A percentile compares a stretch with the other conserved stretches of the same genome.
Conservation (phyloP, 2,888 invertebrate species). For the Ditula angustiorana region DNA sequence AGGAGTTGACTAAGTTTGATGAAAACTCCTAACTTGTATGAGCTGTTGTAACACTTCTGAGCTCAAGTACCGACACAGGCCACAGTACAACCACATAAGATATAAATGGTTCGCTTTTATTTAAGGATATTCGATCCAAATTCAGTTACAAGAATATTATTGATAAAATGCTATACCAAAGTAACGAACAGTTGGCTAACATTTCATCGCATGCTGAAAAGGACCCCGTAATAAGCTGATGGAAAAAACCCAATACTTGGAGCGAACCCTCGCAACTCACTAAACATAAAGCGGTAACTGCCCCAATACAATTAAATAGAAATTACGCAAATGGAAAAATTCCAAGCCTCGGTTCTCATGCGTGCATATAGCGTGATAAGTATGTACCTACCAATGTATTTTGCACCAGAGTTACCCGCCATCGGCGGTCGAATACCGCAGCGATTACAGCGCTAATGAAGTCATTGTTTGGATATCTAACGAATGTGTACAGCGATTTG, state of each 20-base stretch:
- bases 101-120: not conserved
- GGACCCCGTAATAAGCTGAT: not conserved
- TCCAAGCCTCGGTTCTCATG: constrained; percentile 21
- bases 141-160: not conserved
- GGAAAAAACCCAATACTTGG: not conserved
- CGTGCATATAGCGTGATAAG: constrained; percentile 4
- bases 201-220: not conserved
- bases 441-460: constrained; percentile 81
- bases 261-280: not conserved
- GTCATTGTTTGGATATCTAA: constrained; percentile 81
- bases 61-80: not conserved
- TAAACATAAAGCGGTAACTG: not conserved
- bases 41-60: constrained; percentile 13
- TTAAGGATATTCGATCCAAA: not conserved
- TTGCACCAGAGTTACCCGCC: constrained; percentile 45
- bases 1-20: constrained; percentile 26
- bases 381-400: constrained; percentile 28
- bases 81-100: not conserved
- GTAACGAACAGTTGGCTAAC: not conserved
- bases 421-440: constrained; percentile 62
- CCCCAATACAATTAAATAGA: constrained; percentile 22
- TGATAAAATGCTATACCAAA: not conserved
- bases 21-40: constrained; percentile 31
- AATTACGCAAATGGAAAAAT: constrained; percentile 26
- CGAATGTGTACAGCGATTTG: constrained; percentile 69